phyloP scores from a whole-genome alignment of 2,797 vertebrate genomes.

The Neosalanx taihuensis region DNA sequence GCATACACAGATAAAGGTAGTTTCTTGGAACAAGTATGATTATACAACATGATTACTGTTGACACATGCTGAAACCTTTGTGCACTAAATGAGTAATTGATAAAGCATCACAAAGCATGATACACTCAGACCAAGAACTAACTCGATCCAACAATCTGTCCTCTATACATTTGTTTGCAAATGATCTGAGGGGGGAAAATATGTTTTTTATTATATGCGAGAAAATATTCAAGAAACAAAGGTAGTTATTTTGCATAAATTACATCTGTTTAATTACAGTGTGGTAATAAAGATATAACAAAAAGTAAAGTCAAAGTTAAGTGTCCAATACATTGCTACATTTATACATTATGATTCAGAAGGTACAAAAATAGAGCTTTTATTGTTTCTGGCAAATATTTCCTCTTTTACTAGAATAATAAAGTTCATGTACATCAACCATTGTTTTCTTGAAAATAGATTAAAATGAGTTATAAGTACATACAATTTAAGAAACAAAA shows the following conservation, averaged over 20 bases:
- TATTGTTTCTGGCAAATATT: conserved; percentile 57
- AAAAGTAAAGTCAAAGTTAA: conserved; percentile 50
- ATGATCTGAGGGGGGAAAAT: neutral
- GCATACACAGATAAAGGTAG: neutral
- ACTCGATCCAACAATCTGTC: neutral
- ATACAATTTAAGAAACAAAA: neutral
- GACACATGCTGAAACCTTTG: too few relatives aligned
- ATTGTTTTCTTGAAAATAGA: neutral
- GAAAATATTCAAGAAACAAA: conserved; percentile 19
- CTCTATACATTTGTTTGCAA: conserved; percentile 12
- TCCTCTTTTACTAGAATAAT: conserved; percentile 56
- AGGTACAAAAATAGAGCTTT: conserved; percentile 82
- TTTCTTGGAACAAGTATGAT: neutral
- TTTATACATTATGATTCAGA: conserved; percentile 76
- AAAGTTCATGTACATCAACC: conserved; percentile 16
- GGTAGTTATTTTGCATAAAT: conserved; percentile 32
- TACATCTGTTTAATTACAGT: conserved; percentile 44
- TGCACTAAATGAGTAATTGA: too few relatives aligned
- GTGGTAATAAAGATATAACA: conserved; percentile 37
- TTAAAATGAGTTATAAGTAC: neutral
- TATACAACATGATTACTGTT: neutral
- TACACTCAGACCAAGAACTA: conserved; percentile 4
- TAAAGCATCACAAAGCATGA: too few relatives aligned
- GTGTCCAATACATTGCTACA: conserved; percentile 57
- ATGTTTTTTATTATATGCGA: neutral